phyloP scores from a whole-genome alignment of 2,113 vertebrate species.

The Dasyornis broadbenti region DNA sequence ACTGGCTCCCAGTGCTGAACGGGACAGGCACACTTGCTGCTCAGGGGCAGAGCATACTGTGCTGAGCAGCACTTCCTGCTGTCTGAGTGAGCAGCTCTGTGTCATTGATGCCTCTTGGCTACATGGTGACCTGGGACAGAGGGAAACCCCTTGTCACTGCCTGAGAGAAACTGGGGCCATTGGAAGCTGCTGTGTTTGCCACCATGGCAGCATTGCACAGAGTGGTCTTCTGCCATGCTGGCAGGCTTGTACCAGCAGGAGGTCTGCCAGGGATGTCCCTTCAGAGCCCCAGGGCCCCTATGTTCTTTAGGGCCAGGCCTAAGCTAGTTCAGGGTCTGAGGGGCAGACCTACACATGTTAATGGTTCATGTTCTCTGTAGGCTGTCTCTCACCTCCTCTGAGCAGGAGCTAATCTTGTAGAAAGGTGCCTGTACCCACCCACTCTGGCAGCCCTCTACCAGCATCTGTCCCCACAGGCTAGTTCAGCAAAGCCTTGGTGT shows the following conservation, averaged over 20 bases:
- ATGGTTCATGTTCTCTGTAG: not conserved
- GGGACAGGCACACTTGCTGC: not conserved
- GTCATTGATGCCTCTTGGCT: not conserved
- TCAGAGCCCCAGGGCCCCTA: not conserved
- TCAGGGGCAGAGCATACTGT: accelerated
- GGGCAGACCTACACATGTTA: not conserved
- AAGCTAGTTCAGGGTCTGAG: not conserved
- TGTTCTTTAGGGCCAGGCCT: not conserved
- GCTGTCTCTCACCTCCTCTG: not conserved
- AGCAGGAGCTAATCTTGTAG: not conserved
- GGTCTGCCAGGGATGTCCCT: not conserved
- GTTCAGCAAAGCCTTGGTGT: not conserved
- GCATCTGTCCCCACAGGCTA: not conserved
- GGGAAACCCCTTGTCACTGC: not conserved
- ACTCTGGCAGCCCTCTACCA: not conserved
- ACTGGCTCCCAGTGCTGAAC: not conserved
- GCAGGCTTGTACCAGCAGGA: not conserved
- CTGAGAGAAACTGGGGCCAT: accelerated
- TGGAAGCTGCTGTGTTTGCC: not conserved
- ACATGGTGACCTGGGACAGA: not conserved
- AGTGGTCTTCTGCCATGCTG: not conserved
- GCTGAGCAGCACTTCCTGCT: not conserved
- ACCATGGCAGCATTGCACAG: accelerated
- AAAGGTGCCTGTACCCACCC: not conserved
- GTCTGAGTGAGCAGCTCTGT: not conserved